These are phyloP conservation scores for Cryptosula pallasiana DNA, from an alignment of 2,888 invertebrate genomes.

Conservation along the genomic window DNA sequence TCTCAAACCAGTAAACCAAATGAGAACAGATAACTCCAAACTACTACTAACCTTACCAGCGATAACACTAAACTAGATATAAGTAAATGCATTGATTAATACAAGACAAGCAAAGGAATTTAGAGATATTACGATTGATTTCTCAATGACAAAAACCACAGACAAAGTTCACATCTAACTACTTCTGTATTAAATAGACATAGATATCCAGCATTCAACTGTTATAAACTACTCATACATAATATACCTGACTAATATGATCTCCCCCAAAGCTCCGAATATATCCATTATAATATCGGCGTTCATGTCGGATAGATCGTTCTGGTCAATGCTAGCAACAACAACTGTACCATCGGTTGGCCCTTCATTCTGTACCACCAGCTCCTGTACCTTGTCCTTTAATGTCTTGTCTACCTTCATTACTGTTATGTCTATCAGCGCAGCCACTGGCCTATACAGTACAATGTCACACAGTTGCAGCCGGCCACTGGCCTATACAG, in stretches of 20 bases:
- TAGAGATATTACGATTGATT: background rate
- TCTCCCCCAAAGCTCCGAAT: conserved; percentile 74
- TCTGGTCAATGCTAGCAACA: conserved; percentile 61
- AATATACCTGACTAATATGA: conserved; percentile 70
- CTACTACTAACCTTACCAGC: too few relatives aligned
- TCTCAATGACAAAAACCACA: background rate
- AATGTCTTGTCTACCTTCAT: conserved; percentile 71
- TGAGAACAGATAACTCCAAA: too few relatives aligned
- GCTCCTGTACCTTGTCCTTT: conserved; percentile 74
- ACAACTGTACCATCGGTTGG: conserved; percentile 93
- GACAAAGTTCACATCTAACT: too few relatives aligned
- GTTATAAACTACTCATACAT: background rate
- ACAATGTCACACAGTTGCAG: too few relatives aligned
- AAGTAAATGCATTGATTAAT: background rate
- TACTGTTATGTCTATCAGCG: conserved; percentile 81
- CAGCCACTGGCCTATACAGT: conserved; percentile 77
- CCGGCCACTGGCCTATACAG: too few relatives aligned
- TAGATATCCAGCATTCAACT: too few relatives aligned
- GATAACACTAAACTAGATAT: too few relatives aligned
- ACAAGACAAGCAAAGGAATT: background rate
- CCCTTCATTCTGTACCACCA: conserved; percentile 63
- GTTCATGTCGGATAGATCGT: conserved; percentile 67
- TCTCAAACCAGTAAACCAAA: too few relatives aligned
- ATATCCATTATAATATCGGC: conserved; percentile 74
- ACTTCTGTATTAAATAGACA: too few relatives aligned